These are phyloP conservation scores for Bagarius yarrelli DNA, from an alignment of 2,113 vertebrate species.

Conservation along the genomic window DNA sequence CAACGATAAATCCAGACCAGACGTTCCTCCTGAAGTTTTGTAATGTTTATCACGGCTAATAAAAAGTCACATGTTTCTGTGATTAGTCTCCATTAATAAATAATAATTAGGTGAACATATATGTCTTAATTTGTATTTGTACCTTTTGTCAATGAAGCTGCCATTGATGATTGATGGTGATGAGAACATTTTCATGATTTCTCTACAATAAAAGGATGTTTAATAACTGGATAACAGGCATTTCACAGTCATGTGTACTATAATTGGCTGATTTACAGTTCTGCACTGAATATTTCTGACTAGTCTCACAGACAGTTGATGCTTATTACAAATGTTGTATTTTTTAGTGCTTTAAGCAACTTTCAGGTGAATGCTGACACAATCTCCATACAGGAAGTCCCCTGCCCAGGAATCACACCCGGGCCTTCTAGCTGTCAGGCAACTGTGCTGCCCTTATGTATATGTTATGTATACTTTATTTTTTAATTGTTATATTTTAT, in stretches of 20 bases:
- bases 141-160: slow-evolving; percentile 65
- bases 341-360: too few relatives aligned
- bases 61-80: not conserved
- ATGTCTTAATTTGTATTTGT: slow-evolving; percentile 3
- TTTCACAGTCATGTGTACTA: not conserved
- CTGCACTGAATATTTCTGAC: not conserved
- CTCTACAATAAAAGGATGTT: slow-evolving; percentile 46
- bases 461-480: too few relatives aligned
- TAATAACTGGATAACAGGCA: not conserved
- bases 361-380: too few relatives aligned
- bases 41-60: slow-evolving; percentile 62
- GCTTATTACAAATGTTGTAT: too few relatives aligned
- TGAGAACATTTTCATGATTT: slow-evolving; percentile 59
- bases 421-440: too few relatives aligned
- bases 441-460: too few relatives aligned
- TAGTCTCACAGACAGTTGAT: too few relatives aligned
- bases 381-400: too few relatives aligned
- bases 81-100: not conserved
- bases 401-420: too few relatives aligned
- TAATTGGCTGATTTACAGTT: not conserved
- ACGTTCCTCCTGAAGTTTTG: slow-evolving; percentile 49
- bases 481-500: too few relatives aligned
- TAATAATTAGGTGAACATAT: too few relatives aligned
- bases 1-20: slow-evolving; percentile 57
- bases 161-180: slow-evolving; percentile 58